These are phyloP conservation scores for Circaetus gallicus DNA, from an alignment of 2,113 vertebrate genomes.

Conservation along the genomic window DNA sequence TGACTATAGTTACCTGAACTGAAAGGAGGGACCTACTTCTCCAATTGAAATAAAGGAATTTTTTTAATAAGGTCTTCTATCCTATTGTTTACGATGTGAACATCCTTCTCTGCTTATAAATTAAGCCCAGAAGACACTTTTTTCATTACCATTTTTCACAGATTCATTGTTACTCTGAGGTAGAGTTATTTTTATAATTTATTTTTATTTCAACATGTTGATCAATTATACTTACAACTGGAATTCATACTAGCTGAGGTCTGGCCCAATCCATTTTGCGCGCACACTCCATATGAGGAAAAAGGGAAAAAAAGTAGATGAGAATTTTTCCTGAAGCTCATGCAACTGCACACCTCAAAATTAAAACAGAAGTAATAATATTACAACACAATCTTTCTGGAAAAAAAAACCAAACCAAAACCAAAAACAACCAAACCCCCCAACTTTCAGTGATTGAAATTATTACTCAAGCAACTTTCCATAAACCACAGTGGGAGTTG, in stretches of 20 bases:
- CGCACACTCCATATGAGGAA: background rate
- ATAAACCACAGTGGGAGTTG: rapidly evolving
- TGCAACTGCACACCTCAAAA: background rate
- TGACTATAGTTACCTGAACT: background rate
- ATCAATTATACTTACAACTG: background rate
- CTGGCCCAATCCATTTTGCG: background rate
- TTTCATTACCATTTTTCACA: background rate
- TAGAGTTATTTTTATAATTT: background rate
- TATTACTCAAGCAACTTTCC: background rate
- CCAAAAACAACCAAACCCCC: background rate
- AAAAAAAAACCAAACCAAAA: background rate
- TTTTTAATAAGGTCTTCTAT: background rate
- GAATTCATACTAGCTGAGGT: background rate
- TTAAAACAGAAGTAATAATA: background rate
- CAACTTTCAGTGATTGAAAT: background rate
- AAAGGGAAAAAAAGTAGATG: background rate
- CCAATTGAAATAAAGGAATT: background rate
- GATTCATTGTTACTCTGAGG: background rate
- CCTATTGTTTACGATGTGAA: background rate
- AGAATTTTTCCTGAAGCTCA: background rate
- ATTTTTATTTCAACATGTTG: background rate
- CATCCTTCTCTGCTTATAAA: background rate
- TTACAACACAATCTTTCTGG: background rate
- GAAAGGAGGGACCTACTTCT: background rate
- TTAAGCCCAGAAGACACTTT: background rate